Base-by-base conservation (phyloP, 2,888 invertebrate genomes). In the Mythimna loreyi region DNA sequence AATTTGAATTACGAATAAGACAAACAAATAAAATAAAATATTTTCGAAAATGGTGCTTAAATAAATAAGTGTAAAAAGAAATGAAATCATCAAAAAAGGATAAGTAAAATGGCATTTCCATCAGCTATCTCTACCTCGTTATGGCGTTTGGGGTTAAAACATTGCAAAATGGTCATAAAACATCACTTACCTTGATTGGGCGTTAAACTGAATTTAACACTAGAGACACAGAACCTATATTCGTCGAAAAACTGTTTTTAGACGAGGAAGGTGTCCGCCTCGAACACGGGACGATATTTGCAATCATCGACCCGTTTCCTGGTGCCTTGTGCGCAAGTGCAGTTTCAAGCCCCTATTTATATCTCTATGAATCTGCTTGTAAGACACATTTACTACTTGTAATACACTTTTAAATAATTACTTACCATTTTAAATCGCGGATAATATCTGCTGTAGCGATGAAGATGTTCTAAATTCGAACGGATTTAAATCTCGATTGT, bases 251-350 rank as follows among this genome's bases (percentile, higher is more conserved):
- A 43, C 8, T 16, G 47, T 21, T 56, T 65, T 49, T 33, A 13
- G 21, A 43, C 55, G 25, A 55, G 55, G 16, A 43, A 30, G 43
- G 25, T 65, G 74, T 66, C 65, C 64, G 43, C 55, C 49, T 11
- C 19, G 23, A 23, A 30, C 55, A 43, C 40, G 19, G 49, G 49
- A 56, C 21, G 25, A 9, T 55, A 25, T 74, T 71, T 74, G 66
- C 66, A 56, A 56, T 49, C 13, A 71, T 71, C 74, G 70, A 71
- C 55, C 74, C 21, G 33, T 49, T 43, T 8, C 8, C 19, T 16
- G 25, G 33, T 6, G 21, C 21, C 74, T 73, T 36, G 66, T 71
- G 70, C 70, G 70, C 70, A 71, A 71, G 70, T 71, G 70, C 70
- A 71, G 49, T 56, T 13, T 43, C 1, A n/a, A n/a, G 23, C 47